Conservation (phyloP, 2,888 invertebrate species). For the Epirrhoe alternata region DNA sequence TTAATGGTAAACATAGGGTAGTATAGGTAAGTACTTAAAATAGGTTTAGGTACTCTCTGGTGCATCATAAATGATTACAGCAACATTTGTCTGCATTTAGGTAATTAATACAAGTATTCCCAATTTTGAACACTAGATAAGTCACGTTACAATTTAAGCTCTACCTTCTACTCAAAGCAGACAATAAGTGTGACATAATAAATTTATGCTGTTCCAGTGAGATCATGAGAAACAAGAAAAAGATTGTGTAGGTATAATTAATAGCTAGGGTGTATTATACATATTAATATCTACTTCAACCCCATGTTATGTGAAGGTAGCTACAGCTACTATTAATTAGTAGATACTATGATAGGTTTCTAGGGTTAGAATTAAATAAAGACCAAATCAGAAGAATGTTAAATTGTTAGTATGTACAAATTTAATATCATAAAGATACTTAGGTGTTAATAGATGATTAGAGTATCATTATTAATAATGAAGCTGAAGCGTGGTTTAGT, state of each 20-base stretch:
- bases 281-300: conserved; percentile 19
- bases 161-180: neutral
- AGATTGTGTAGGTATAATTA: neutral
- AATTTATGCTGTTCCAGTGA: conserved; percentile 18
- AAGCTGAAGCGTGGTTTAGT: conserved; percentile 52
- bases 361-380: neutral
- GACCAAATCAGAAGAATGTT: conserved; percentile 21
- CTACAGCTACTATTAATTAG: conserved; percentile 12
- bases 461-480: conserved; percentile 46
- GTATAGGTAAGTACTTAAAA: neutral
- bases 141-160: neutral
- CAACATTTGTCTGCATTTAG: neutral
- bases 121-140: neutral
- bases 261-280: conserved; percentile 25
- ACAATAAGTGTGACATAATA: neutral
- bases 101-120: no score
- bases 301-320: conserved; percentile 31
- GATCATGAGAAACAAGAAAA: conserved; percentile 14
- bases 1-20: conserved; percentile 2
- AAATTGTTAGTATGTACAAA: conserved; percentile 46
- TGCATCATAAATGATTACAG: conserved; percentile 1
- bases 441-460: conserved; percentile 37
- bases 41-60: conserved; percentile 6
- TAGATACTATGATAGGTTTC: neutral
- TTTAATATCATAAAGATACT: conserved; percentile 50